Percentiles rank a stretch among this genome's conserved stretches.
phyloP scores from a whole-genome alignment of 2,888 invertebrate genomes.

The Cantharis rustica region DNA sequence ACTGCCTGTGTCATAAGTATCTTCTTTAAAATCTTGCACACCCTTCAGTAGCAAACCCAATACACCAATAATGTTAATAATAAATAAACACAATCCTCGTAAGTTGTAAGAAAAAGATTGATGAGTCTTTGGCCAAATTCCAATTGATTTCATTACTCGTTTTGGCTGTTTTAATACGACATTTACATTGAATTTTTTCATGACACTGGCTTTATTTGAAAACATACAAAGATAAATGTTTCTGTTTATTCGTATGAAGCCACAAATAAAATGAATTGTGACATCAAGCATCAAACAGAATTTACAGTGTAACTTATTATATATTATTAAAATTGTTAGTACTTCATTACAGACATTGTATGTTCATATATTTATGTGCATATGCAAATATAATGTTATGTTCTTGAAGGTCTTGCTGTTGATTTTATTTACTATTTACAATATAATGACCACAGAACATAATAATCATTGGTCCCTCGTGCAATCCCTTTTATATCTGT shows the following conservation, averaged over 20 bases:
- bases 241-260: neutral
- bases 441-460: too few relatives aligned
- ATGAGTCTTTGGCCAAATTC: neutral
- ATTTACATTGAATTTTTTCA: neutral
- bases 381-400: too few relatives aligned
- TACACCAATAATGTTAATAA: too few relatives aligned
- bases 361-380: too few relatives aligned
- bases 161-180: neutral
- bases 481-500: too few relatives aligned
- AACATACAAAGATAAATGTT: too few relatives aligned
- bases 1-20: neutral
- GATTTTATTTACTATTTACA: too few relatives aligned
- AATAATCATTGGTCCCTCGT: too few relatives aligned
- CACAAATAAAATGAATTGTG: neutral
- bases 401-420: too few relatives aligned
- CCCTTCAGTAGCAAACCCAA: neutral
- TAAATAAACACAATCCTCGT: neutral
- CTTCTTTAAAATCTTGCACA: neutral
- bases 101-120: neutral
- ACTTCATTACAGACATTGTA: too few relatives aligned
- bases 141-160: neutral
- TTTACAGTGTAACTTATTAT: neutral
- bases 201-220: neutral
- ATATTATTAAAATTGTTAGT: neutral
- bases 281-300: neutral